Evolutionary conservation across 1,140 invertebrate species (phyloP), one percentile per base, ranked within the genome.

Genomic region (Colletes gigas): DNA sequence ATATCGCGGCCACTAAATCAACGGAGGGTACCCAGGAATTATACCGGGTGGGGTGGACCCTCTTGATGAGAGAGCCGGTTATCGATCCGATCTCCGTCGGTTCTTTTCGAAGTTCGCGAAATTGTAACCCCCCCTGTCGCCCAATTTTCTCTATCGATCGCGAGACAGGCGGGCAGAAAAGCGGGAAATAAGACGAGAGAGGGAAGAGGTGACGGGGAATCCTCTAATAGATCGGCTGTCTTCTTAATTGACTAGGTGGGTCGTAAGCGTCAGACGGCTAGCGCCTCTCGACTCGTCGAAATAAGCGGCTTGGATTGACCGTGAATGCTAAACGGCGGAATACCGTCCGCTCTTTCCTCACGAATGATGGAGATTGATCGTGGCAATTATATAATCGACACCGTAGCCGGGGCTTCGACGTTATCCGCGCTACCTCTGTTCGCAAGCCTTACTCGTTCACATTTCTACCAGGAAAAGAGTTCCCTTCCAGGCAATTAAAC

Each of bases 201-300:
- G n/a, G n/a, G n/a, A n/a, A n/a, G n/a, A n/a, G n/a, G n/a, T n/a
- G n/a, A n/a, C 9, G 54, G n/a, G 4, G 17, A 6, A 86, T 86
- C 84, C 84, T 76, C 88, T 89, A 89, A 89, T 90, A 90, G 85
- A 87, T 78, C 78, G 76, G 78, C 88, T 88, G 88, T 89, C 89
- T 88, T 89, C 86, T 86, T 89, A 90, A 90, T 89, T 89, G 88
- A 89, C 88, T 84, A 82, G 83, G 81, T 86, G 82, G 85, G 63
- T 85, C 83, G 75, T 83, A 78, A 88, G 70, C 75, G 79, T 75
- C 76, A 81, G 77, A 87, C 75, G 83, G 81, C 68, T 83, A 80
- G 80, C 78, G 70, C 71, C 78, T 78, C 57, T 77, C 44, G 63
- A 76, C 76, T 81, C 59, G 41, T 54, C 59, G 74, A 86, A 76